These are phyloP conservation scores for Synergus gifuensis DNA, from an alignment of 2,888 invertebrate genomes.

Conservation along the genomic window DNA sequence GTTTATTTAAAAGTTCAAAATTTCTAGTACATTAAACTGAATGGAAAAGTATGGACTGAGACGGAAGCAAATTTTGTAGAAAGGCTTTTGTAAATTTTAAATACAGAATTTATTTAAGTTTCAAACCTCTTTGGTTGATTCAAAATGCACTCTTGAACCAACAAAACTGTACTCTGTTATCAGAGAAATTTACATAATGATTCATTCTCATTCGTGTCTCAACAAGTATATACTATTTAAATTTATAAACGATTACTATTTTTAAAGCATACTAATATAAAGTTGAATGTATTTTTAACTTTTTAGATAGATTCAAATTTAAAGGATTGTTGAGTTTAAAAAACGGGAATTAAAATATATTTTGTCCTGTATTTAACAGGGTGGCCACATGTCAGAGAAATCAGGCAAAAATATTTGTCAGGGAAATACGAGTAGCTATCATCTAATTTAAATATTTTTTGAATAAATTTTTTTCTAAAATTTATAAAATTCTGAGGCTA, in stretches of 20 bases:
- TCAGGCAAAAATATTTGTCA: too few relatives aligned
- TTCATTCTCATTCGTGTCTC: slow-evolving; percentile 26
- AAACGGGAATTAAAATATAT: not conserved
- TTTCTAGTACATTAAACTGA: not conserved
- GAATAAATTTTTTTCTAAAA: too few relatives aligned
- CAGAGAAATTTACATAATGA: slow-evolving; percentile 34
- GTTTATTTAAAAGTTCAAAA: not conserved
- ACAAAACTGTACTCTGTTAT: slow-evolving; percentile 23
- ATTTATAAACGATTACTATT: slow-evolving; percentile 2
- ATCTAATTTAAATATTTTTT: too few relatives aligned
- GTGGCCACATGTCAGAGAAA: too few relatives aligned
- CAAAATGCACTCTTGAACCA: slow-evolving; percentile 16
- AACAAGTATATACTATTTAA: not conserved
- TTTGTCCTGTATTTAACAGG: too few relatives aligned
- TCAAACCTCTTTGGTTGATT: not conserved
- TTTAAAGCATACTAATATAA: not conserved
- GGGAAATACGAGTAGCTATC: too few relatives aligned
- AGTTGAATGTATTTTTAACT: not conserved
- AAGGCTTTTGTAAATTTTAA: not conserved
- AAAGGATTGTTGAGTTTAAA: too few relatives aligned
- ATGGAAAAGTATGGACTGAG: not conserved
- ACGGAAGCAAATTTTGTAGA: not conserved
- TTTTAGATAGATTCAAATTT: too few relatives aligned
- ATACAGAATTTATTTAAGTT: not conserved
- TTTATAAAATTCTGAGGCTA: too few relatives aligned